Percentiles rank a stretch among this genome's conserved stretches.
These are phyloP conservation scores for Hydrozoanthus tunicans DNA, from an alignment of 64 coral and sea anemone genomes.

Conservation along the genomic window DNA sequence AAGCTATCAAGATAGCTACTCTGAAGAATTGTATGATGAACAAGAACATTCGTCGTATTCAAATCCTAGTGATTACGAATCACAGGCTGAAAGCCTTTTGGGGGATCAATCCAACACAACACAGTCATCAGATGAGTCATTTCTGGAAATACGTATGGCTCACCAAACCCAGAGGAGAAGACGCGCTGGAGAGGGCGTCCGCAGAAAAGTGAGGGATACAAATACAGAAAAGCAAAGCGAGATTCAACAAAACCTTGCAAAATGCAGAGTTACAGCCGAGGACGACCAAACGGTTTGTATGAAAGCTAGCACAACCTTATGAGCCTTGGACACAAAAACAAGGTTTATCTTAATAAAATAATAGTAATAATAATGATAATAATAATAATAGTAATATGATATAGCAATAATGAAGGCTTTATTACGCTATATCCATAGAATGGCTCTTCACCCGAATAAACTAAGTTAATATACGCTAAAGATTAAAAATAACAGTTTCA, in stretches of 20 bases:
- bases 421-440: too few species aligned
- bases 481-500: too few species aligned
- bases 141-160: conserved; percentile 39
- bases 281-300: background rate
- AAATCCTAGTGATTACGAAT: background rate
- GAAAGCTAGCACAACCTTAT: background rate
- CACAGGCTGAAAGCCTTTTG: background rate
- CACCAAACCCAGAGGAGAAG: conserved; percentile 35
- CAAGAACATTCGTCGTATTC: background rate
- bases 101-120: background rate
- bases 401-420: too few species aligned
- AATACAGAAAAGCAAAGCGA: background rate
- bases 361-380: too few species aligned
- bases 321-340: too few species aligned
- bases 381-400: too few species aligned
- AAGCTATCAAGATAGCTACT: background rate
- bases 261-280: background rate
- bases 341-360: too few species aligned
- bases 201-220: background rate
- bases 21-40: background rate
- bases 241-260: background rate
- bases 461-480: too few species aligned
- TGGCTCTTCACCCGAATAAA: too few species aligned
- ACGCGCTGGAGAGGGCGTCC: background rate
- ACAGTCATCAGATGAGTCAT: background rate